These are phyloP conservation scores for Trichonephila inaurata DNA, from an alignment of 1,140 invertebrate species.

Conservation along the genomic window DNA sequence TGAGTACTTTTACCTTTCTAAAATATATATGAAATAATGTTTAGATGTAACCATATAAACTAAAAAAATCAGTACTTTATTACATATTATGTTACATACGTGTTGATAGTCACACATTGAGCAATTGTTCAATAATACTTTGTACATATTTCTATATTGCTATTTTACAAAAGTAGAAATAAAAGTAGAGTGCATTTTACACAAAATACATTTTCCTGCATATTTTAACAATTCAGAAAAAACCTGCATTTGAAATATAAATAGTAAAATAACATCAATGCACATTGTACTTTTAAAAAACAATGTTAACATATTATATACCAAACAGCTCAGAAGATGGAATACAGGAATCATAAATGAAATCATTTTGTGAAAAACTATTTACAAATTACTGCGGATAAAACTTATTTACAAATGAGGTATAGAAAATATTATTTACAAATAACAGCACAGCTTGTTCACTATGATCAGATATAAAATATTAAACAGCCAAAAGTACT, in stretches of 20 bases:
- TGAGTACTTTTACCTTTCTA: too few relatives aligned
- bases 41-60: too few relatives aligned
- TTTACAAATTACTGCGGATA: neutral
- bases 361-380: neutral
- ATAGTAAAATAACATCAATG: neutral
- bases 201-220: neutral
- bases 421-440: too few relatives aligned
- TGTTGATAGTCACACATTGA: neutral
- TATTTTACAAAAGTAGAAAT: neutral
- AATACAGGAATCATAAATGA: constrained; percentile 8
- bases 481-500: neutral
- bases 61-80: neutral
- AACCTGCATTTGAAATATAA: neutral
- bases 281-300: constrained; percentile 8
- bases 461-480: neutral
- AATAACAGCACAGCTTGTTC: neutral
- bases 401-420: neutral
- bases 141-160: neutral
- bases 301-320: neutral
- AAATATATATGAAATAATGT: too few relatives aligned
- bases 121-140: neutral
- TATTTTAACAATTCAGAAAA: constrained; percentile 23
- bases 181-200: neutral
- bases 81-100: neutral
- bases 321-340: neutral